A percentile compares a stretch with the other conserved stretches of the same genome.
Conservation (phyloP, 2,888 invertebrate genomes). For the Lottia gigantea region DNA sequence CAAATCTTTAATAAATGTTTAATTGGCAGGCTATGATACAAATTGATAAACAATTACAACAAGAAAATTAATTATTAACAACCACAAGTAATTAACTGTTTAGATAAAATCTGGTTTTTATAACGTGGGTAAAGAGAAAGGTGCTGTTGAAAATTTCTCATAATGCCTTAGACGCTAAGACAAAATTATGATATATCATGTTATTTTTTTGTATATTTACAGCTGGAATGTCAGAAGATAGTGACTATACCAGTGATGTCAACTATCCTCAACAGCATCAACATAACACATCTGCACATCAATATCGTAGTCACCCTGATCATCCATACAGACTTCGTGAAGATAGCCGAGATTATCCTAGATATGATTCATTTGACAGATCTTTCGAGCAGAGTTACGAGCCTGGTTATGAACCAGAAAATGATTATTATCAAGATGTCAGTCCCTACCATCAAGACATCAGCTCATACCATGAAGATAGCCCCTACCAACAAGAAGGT, state of each 20-base stretch:
- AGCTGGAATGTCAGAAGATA: conserved; percentile 89
- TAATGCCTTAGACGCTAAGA: too few relatives aligned
- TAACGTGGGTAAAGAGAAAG: too few relatives aligned
- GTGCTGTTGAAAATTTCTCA: too few relatives aligned
- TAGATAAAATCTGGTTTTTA: too few relatives aligned
- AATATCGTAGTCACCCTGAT: conserved; percentile 70
- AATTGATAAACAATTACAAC: too few relatives aligned
- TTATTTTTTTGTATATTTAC: conserved; percentile 21
- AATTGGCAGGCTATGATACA: too few relatives aligned
- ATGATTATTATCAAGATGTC: conserved; percentile 34
- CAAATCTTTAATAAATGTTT: too few relatives aligned
- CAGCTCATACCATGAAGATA: conserved; percentile 27
- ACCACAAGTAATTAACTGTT: too few relatives aligned
- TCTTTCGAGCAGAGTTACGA: conserved; percentile 37
- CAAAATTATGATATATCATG: too few relatives aligned
- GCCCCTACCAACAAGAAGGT: conserved; percentile 29
- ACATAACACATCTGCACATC: conserved; percentile 91
- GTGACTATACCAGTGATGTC: conserved; percentile 95
- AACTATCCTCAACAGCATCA: conserved; percentile 84
- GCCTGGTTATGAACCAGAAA: conserved; percentile 34
- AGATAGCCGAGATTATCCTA: conserved; percentile 70
- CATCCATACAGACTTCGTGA: conserved; percentile 67
- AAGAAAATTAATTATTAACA: too few relatives aligned
- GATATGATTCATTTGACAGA: conserved; percentile 39
- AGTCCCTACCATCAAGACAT: conserved; percentile 25